These are phyloP conservation scores for Stegostoma tigrinum DNA, from an alignment of 2,113 vertebrate species.

Conservation along the genomic window DNA sequence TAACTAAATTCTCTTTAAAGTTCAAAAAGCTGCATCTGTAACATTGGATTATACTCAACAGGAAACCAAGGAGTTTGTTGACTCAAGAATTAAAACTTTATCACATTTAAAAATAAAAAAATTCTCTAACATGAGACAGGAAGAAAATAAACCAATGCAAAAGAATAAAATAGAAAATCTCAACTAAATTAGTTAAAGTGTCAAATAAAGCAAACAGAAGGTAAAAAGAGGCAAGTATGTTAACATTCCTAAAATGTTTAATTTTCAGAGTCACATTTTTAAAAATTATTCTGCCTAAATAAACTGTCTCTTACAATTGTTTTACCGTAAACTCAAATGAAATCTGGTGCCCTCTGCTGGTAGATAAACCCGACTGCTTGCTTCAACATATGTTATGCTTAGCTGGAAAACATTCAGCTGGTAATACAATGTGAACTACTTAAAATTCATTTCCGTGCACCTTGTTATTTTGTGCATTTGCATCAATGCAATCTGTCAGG, in stretches of 20 bases:
- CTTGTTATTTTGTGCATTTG: not conserved
- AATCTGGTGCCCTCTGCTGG: slow-evolving; percentile 10
- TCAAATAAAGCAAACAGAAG: not conserved
- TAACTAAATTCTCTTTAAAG: not conserved
- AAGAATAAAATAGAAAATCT: not conserved
- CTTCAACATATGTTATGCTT: not conserved
- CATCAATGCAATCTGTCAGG: not conserved
- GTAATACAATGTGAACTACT: not conserved
- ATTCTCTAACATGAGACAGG: not conserved
- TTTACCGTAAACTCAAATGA: not conserved
- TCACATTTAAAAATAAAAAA: not conserved
- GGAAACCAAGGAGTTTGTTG: not conserved
- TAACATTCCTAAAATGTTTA: not conserved
- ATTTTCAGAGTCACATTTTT: not conserved
- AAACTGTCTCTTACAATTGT: not conserved
- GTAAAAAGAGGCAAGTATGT: not conserved
- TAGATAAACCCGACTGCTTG: not conserved
- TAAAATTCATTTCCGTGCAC: not conserved
- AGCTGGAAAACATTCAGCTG: not conserved
- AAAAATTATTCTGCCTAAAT: not conserved
- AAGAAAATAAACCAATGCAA: not conserved
- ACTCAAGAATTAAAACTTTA: not conserved
- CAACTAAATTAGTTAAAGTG: not conserved
- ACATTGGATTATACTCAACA: not conserved
- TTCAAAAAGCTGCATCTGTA: not conserved